These are phyloP conservation scores for Macrophya alboannulata DNA, from an alignment of 2,888 invertebrate genomes.

Conservation along the genomic window DNA sequence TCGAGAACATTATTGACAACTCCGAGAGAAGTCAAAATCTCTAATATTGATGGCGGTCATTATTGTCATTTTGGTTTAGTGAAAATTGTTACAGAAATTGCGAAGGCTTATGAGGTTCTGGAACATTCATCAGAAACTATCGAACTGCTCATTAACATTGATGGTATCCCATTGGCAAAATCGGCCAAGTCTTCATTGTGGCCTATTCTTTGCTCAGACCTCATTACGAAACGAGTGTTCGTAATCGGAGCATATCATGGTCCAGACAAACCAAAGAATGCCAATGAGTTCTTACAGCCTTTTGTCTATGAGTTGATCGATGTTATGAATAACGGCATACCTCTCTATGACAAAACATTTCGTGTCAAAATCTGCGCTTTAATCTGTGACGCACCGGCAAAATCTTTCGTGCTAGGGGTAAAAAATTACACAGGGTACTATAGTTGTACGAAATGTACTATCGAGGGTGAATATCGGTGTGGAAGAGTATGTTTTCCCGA, in stretches of 20 bases:
- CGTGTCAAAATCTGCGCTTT: neutral
- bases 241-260: constrained; percentile 29
- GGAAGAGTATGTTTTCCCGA: constrained; percentile 26
- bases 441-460: constrained; percentile 37
- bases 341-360: neutral
- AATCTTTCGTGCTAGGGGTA: constrained; percentile 25
- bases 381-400: constrained; percentile 40
- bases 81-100: neutral
- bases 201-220: constrained; percentile 43
- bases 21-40: constrained; percentile 43
- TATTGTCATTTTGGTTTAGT: constrained; percentile 51
- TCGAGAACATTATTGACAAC: constrained; percentile 58
- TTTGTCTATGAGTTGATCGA: constrained; percentile 14
- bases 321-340: constrained; percentile 14
- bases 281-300: constrained; percentile 17
- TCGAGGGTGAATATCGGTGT: constrained; percentile 21
- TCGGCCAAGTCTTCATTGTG: constrained; percentile 38
- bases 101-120: neutral
- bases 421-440: constrained; percentile 37
- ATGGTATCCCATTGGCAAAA: constrained; percentile 30
- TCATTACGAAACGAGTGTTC: constrained; percentile 7
- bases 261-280: constrained; percentile 12
- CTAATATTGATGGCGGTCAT: constrained; percentile 50
- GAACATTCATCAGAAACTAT: neutral
- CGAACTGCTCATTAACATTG: constrained; percentile 44